phyloP scores from a whole-genome alignment of 1,140 invertebrate species.

The Chironomus striatipennis region DNA sequence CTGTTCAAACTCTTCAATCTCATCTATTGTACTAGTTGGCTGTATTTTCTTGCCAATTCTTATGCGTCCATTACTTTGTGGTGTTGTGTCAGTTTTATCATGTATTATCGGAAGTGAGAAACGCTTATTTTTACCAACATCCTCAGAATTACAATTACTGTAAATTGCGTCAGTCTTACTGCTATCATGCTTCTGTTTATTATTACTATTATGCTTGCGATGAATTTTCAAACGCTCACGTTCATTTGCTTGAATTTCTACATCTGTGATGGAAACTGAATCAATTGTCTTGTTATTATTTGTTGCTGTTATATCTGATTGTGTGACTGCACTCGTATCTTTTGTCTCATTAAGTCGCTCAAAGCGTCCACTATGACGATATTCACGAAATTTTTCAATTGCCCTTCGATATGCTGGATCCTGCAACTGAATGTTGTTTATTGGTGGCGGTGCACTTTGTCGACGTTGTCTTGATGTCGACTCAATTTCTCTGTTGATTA shows the following conservation, averaged over 20 bases:
- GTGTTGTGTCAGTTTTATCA: background rate
- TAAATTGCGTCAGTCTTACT: background rate
- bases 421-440: background rate
- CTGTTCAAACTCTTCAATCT: slow-evolving; percentile 18
- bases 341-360: background rate
- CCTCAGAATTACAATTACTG: background rate
- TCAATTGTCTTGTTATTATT: background rate
- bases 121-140: background rate
- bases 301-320: background rate
- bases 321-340: background rate
- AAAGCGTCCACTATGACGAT: slow-evolving; percentile 11
- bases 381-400: slow-evolving; percentile 24
- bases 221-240: background rate
- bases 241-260: background rate
- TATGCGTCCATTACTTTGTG: background rate
- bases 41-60: background rate
- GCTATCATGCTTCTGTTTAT: background rate
- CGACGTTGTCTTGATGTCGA: slow-evolving; percentile 16
- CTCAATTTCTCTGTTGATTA: background rate
- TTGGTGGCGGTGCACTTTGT: slow-evolving; percentile 24
- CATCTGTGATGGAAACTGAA: background rate
- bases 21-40: background rate
- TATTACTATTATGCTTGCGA: background rate
- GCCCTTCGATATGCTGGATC: slow-evolving; percentile 22
- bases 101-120: background rate